Evolutionary conservation across 2,797 vertebrate species (phyloP).

Genomic region (Microhierax caerulescens): DNA sequence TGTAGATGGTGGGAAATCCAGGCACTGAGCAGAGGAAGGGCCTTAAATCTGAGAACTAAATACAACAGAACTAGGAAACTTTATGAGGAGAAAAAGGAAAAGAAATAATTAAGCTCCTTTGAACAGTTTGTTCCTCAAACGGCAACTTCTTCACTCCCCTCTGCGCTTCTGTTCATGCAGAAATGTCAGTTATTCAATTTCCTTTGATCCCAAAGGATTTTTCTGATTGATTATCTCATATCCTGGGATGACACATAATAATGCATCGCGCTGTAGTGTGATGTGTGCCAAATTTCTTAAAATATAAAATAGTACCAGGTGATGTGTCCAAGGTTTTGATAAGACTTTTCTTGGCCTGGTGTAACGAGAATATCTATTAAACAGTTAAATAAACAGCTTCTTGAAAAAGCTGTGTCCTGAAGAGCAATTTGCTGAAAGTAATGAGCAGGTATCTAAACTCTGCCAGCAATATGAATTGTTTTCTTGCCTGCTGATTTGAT

Average conservation of each 20-base stretch:
- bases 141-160: slow-evolving; percentile 34
- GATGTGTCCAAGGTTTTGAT: slow-evolving; percentile 42
- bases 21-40: neutral
- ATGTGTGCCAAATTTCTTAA: slow-evolving; percentile 43
- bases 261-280: slow-evolving; percentile 15
- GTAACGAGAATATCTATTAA: slow-evolving; percentile 30
- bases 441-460: neutral
- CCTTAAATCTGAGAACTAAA: slow-evolving; percentile 25
- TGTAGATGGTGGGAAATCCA: slow-evolving; percentile 54
- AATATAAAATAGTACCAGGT: slow-evolving; percentile 9
- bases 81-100: slow-evolving; percentile 33
- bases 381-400: neutral
- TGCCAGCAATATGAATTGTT: slow-evolving; percentile 3
- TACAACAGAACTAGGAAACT: slow-evolving; percentile 45
- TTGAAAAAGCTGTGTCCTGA: neutral
- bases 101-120: slow-evolving; percentile 65
- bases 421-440: neutral
- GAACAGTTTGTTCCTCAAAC: slow-evolving; percentile 50
- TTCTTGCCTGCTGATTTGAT: slow-evolving; percentile 8
- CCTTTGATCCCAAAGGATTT: slow-evolving; percentile 68
- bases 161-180: neutral
- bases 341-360: slow-evolving; percentile 23
- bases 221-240: slow-evolving; percentile 67
- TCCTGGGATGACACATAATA: slow-evolving; percentile 69
- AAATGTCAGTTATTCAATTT: slow-evolving; percentile 69